These are phyloP conservation scores for Halichoeres trimaculatus DNA, from an alignment of 2,113 vertebrate species.

Conservation along the genomic window DNA sequence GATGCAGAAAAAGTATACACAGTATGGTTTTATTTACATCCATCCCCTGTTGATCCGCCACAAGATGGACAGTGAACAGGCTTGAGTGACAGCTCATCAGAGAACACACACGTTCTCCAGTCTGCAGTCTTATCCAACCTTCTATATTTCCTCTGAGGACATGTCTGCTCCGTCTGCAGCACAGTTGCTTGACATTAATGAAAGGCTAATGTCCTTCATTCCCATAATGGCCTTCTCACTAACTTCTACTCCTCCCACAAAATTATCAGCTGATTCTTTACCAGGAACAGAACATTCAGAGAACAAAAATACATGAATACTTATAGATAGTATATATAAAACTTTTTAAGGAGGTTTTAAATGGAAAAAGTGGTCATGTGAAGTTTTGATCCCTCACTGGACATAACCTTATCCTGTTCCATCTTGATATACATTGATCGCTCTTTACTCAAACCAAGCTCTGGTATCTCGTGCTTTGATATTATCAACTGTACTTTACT, in stretches of 20 bases:
- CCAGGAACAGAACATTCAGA: background rate
- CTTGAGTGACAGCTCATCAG: background rate
- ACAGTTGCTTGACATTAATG: slow-evolving; percentile 49
- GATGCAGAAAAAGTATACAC: background rate
- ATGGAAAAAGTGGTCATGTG: background rate
- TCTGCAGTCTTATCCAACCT: slow-evolving; percentile 29
- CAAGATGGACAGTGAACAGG: background rate
- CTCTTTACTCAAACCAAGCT: too few relatives aligned
- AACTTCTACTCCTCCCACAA: slow-evolving; percentile 9
- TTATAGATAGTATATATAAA: too few relatives aligned
- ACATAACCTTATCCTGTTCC: too few relatives aligned
- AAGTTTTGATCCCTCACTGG: too few relatives aligned
- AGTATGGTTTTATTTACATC: background rate
- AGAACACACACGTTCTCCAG: background rate
- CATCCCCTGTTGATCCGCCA: background rate
- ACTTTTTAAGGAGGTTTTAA: background rate
- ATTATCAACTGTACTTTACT: too few relatives aligned
- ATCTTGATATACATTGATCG: too few relatives aligned
- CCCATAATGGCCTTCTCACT: slow-evolving; percentile 47
- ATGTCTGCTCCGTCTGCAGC: slow-evolving; percentile 20
- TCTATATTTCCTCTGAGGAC: slow-evolving; percentile 22
- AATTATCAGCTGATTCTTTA: slow-evolving; percentile 32
- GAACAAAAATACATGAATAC: background rate
- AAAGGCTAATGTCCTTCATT: slow-evolving; percentile 65
- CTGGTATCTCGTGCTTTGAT: too few relatives aligned